A percentile compares a stretch with the other conserved stretches of the same genome.
Conservation (phyloP, 2,888 invertebrate genomes). For the Ectobius pallidus region DNA sequence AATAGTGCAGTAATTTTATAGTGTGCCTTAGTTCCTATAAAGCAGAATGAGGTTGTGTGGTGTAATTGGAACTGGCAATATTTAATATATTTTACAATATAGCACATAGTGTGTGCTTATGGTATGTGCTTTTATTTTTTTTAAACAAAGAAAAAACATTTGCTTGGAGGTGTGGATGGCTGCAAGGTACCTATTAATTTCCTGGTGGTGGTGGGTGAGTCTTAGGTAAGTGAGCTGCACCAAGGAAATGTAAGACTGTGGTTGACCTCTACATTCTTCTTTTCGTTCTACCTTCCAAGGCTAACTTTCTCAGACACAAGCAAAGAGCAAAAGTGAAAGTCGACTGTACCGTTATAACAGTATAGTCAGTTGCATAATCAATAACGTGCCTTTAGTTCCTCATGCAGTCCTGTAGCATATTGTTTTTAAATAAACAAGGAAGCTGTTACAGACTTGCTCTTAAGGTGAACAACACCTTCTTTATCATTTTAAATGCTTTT, state of each 20-base stretch:
- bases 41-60: background rate
- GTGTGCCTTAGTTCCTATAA: conserved; percentile 22
- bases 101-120: background rate
- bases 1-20: background rate
- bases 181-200: background rate
- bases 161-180: background rate
- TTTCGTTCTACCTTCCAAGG: conserved; percentile 30
- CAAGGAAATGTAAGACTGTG: conserved; percentile 14
- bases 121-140: background rate
- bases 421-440: conserved; percentile 1
- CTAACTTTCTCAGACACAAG: conserved; percentile 9
- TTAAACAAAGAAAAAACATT: too few relatives aligned
- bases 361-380: conserved; percentile 20
- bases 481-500: too few relatives aligned
- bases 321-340: conserved; percentile 32
- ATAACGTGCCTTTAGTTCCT: conserved; percentile 15
- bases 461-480: too few relatives aligned
- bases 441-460: background rate
- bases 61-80: background rate
- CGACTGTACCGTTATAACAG: conserved; percentile 18
- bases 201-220: conserved; percentile 21
- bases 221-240: conserved; percentile 1
- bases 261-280: conserved; percentile 31
- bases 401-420: background rate
- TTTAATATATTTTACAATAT: background rate